These are phyloP conservation scores for Oophaga pumilio DNA, from an alignment of 2,113 vertebrate species.

Conservation along the genomic window DNA sequence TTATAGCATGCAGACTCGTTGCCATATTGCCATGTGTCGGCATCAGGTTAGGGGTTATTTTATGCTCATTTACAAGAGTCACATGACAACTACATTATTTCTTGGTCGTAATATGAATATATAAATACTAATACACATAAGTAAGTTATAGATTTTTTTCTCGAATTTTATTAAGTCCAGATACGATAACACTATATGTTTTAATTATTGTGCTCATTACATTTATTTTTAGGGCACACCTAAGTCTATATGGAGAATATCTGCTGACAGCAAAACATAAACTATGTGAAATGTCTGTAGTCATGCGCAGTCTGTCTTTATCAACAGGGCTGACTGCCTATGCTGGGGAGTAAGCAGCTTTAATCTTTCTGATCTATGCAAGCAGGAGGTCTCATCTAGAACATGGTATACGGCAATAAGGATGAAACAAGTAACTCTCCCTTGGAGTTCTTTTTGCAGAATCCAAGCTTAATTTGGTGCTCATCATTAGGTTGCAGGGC, in stretches of 20 bases:
- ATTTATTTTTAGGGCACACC: not conserved
- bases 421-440: not conserved
- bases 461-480: slow-evolving; percentile 25
- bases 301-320: not conserved
- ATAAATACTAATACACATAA: too few species aligned
- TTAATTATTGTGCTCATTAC: not conserved
- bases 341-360: not conserved
- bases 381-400: slow-evolving; percentile 43
- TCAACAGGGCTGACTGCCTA: not conserved
- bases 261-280: not conserved
- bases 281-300: not conserved
- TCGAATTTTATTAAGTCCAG: not conserved
- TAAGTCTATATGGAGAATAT: not conserved
- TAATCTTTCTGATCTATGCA: slow-evolving; percentile 14
- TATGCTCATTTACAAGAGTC: too few species aligned
- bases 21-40: too few species aligned
- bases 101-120: too few species aligned
- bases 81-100: too few species aligned
- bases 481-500: slow-evolving; percentile 36
- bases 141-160: not conserved
- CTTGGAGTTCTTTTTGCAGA: slow-evolving; percentile 1
- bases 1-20: too few species aligned
- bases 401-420: slow-evolving; percentile 9
- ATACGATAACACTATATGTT: not conserved
- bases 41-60: too few species aligned